Percentiles rank a stretch among this genome's conserved stretches.
phyloP scores from a whole-genome alignment of 2,888 invertebrate species.

The Patella ulyssiponensis region DNA sequence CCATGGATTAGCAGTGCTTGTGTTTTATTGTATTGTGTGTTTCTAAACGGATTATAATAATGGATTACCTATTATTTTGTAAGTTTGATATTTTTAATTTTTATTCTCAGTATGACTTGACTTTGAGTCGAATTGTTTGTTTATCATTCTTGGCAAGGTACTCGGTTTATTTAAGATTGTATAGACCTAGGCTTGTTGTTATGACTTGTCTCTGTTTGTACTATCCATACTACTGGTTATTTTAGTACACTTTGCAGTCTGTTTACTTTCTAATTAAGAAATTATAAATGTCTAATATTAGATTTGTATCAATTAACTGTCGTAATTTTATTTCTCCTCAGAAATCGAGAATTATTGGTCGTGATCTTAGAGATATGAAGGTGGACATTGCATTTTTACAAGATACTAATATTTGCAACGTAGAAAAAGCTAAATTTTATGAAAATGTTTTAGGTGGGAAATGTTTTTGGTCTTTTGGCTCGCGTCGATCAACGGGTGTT shows the following conservation, averaged over 20 bases:
- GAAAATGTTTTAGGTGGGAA: neutral
- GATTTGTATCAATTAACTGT: neutral
- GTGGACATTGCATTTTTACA: neutral
- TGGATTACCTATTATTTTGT: no score
- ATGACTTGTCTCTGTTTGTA: neutral
- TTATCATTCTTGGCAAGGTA: slow-evolving; percentile 4
- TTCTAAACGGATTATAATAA: no score
- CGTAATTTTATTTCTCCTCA: neutral
- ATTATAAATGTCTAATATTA: slow-evolving; percentile 2
- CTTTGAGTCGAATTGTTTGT: neutral
- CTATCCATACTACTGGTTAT: neutral
- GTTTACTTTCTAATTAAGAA: neutral
- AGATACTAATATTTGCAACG: neutral
- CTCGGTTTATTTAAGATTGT: neutral
- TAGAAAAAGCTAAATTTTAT: neutral
- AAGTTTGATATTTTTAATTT: no score
- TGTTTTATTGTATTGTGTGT: no score
- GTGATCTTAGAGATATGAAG: slow-evolving; percentile 2
- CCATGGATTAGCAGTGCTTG: no score
- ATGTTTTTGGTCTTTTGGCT: slow-evolving; percentile 8
- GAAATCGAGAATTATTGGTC: neutral
- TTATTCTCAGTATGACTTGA: no score
- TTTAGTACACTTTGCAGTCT: neutral
- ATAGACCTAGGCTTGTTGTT: neutral
- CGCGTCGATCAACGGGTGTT: neutral